Evolutionary conservation across 2,113 vertebrate species (phyloP), one percentile per base, ranked within the genome.

Genomic region (Equus przewalskii): DNA sequence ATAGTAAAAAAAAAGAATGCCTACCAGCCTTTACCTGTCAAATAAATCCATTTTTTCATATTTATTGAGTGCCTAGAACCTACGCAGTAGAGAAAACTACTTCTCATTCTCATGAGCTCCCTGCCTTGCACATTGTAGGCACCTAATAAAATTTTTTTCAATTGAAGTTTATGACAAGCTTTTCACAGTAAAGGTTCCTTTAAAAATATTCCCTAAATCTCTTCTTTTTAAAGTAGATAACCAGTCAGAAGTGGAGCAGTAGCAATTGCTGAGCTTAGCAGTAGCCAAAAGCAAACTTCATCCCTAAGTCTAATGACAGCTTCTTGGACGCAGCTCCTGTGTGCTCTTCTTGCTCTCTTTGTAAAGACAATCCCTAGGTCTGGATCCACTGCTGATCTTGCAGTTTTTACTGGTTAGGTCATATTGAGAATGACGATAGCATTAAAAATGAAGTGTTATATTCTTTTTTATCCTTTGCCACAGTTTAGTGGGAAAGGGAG

Each of bases 401-500:
- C 79, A 97, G 75, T 80, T 97, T 97, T 97, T 94, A 72, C 79
- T 72, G 41, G 79, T 97, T 93, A 96, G 78, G 60, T 97, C 93
- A 97, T 92, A 78, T 65, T 91, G 64, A 87, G 51, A 97, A 89
- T 87, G 82, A 94, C 89, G 89, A 73, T 88, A 95, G 69, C 62
- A 76, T 88, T 97, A 86, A 78, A 96, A 96, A 92, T 93, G 95
- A 96, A 87, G 41, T 46, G 30, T 83, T 93, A 4, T 26, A 7
- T 62, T 73, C 14, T 49, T 79, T 90, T 85, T 89, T 41, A 86
- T 86, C 22, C 16, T 30, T 95, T 89, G 82, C 69, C 96, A 94
- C 24, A 76, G 41, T 72, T 94, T n/a, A 96, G 62, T 80, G 72
- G 26, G 19, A 85, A 78, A 86, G 28, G 22, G 14, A 49, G 9